Percentiles rank a stretch among this genome's conserved stretches.
Conservation (phyloP, 2,797 vertebrate genomes). For the Anniella stebbinsi region DNA sequence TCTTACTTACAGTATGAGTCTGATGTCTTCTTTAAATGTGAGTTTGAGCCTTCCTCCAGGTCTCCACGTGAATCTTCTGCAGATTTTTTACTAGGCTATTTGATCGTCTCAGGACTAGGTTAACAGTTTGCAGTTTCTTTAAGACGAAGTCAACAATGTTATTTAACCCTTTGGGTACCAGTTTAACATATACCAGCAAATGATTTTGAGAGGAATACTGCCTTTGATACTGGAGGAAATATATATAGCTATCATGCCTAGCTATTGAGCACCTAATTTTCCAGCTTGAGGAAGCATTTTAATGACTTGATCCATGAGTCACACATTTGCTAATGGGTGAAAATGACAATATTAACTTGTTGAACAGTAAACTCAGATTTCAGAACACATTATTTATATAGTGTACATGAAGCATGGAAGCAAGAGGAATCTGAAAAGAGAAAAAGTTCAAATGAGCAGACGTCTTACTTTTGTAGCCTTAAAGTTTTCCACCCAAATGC, state of each 20-base stretch:
- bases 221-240: neutral
- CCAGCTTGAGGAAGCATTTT: neutral
- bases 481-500: neutral
- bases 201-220: neutral
- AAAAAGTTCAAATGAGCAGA: neutral
- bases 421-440: neutral
- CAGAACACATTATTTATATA: neutral
- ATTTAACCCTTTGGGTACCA: too few relatives aligned
- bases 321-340: neutral
- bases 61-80: too few relatives aligned
- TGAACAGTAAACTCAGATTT: neutral
- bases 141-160: too few relatives aligned
- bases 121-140: too few relatives aligned
- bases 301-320: conserved; percentile 4
- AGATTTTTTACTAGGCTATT: too few relatives aligned
- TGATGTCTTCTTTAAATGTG: too few relatives aligned
- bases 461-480: neutral
- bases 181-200: too few relatives aligned
- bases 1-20: too few relatives aligned
- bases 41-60: too few relatives aligned
- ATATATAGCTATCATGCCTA: neutral
- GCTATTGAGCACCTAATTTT: neutral
- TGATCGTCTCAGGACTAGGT: too few relatives aligned
- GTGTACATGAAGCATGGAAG: neutral
- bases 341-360: conserved; percentile 12